A percentile compares a stretch with the other conserved stretches of the same genome.
Conservation (phyloP, 2,888 invertebrate genomes). For the Meiosimyza decipiens region DNA sequence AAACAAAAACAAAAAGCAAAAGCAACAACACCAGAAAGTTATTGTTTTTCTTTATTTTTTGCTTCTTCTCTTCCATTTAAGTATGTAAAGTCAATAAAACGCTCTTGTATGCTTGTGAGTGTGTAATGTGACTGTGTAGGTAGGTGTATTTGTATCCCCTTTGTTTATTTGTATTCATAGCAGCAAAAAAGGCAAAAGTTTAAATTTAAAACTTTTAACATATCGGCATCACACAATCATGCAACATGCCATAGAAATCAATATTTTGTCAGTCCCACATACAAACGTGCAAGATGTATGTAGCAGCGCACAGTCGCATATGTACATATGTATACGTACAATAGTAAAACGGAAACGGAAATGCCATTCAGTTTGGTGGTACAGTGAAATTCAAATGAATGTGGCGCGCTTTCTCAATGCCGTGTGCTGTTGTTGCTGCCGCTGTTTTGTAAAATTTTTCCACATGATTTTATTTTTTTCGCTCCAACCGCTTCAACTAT, state of each 20-base stretch:
- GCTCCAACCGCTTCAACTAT: slow-evolving; percentile 5
- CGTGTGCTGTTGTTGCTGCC: not conserved
- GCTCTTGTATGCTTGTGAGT: not conserved
- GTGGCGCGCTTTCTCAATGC: no score
- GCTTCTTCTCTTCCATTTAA: no score
- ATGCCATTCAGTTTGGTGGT: not conserved
- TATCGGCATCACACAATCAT: no score
- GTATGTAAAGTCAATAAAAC: not conserved
- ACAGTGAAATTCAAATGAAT: slow-evolving; percentile 8
- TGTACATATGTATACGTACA: no score
- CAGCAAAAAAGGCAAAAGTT: not conserved
- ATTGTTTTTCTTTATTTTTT: no score
- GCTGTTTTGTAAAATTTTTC: not conserved
- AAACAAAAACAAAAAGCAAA: not conserved
- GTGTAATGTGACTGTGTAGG: not conserved
- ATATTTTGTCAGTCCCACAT: no score
- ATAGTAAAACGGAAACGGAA: not conserved
- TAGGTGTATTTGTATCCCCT: not conserved
- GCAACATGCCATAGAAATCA: no score
- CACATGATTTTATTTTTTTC: not conserved
- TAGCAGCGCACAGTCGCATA: no score
- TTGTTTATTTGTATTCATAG: not conserved
- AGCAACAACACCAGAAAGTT: not conserved
- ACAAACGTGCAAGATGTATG: no score
- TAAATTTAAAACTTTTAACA: not conserved